phyloP scores from a whole-genome alignment of 2,113 vertebrate species.

The Rhineura floridana region DNA sequence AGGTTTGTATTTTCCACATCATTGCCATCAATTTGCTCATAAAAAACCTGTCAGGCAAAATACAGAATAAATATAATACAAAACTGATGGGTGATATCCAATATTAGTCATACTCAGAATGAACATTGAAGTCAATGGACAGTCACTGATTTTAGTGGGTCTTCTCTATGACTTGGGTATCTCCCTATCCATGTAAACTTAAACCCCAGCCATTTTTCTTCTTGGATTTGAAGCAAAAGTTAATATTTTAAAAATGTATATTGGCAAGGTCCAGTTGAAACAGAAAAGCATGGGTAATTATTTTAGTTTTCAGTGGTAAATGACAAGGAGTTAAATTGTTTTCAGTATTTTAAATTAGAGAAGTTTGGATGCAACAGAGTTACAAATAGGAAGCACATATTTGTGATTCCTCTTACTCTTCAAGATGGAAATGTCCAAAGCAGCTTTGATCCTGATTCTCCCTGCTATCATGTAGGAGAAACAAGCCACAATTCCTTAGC shows the following conservation, averaged over 20 bases:
- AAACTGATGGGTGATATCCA: neutral
- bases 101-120: no score
- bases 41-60: neutral
- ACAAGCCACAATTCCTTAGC: no score
- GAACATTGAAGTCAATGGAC: no score
- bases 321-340: neutral
- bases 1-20: slow-evolving; percentile 76
- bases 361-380: neutral
- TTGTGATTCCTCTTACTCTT: no score
- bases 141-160: no score
- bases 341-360: neutral
- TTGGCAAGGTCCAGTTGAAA: neutral
- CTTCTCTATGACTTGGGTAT: no score
- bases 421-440: no score
- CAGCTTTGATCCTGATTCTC: no score
- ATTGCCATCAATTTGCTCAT: neutral
- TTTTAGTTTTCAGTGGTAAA: neutral
- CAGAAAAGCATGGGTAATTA: neutral
- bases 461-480: no score
- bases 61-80: neutral
- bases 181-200: neutral
- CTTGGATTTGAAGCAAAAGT: neutral
- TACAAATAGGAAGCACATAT: neutral
- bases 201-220: neutral
- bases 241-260: neutral